Percentiles rank a stretch among this genome's conserved stretches.
phyloP scores from a whole-genome alignment of 2,113 vertebrate genomes.

The Labeo rohita region DNA sequence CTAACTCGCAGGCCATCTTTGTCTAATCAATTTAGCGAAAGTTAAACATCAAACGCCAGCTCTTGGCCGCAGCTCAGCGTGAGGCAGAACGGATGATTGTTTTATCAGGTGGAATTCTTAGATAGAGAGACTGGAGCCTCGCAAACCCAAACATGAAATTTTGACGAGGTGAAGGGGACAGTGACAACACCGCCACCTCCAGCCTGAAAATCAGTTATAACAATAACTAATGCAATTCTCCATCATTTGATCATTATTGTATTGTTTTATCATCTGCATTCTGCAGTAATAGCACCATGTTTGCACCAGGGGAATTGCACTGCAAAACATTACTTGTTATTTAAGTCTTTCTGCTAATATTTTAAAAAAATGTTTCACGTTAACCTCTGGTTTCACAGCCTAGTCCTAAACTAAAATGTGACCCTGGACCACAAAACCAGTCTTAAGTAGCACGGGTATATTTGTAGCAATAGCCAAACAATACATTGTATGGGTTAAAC shows the following conservation, averaged over 20 bases:
- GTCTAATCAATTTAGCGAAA: constrained; percentile 71
- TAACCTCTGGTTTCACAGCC: too few relatives aligned
- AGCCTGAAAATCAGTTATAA: not conserved
- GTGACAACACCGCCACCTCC: not conserved
- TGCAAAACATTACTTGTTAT: not conserved
- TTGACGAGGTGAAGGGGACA: constrained; percentile 47
- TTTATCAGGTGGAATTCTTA: constrained; percentile 76
- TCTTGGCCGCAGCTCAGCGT: constrained; percentile 65
- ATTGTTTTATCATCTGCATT: not conserved
- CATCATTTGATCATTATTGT: not conserved
- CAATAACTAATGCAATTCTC: not conserved
- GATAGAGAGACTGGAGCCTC: constrained; percentile 59
- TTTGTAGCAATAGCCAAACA: too few relatives aligned
- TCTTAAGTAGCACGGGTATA: too few relatives aligned
- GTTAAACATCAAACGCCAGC: constrained; percentile 68
- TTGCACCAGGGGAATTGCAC: not conserved
- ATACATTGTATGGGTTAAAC: too few relatives aligned
- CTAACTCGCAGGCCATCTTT: constrained; percentile 63
- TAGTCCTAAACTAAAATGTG: too few relatives aligned
- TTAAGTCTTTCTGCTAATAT: not conserved
- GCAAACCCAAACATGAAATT: constrained; percentile 52
- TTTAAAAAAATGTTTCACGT: not conserved
- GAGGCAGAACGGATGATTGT: constrained; percentile 68
- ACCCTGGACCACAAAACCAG: too few relatives aligned
- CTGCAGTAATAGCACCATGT: not conserved